These are phyloP conservation scores for Dolichoris vasculosae DNA, from an alignment of 1,140 invertebrate species.

Conservation along the genomic window DNA sequence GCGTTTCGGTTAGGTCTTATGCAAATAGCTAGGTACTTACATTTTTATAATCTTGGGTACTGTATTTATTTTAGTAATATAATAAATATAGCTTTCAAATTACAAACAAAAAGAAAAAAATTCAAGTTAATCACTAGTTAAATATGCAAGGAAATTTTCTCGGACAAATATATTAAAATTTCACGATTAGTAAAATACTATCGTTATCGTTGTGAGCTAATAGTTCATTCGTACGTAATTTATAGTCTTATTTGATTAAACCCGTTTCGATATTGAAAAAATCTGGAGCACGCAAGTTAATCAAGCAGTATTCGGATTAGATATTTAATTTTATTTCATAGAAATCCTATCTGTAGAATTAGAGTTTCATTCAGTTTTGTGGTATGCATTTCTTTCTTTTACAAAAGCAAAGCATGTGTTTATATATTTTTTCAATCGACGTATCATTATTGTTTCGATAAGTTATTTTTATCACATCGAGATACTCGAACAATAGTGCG, in stretches of 20 bases:
- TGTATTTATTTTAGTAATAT: slow-evolving; percentile 35
- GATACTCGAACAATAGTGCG: neutral
- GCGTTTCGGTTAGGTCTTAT: slow-evolving; percentile 22
- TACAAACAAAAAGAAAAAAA: neutral
- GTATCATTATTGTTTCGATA: neutral
- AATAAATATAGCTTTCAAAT: slow-evolving; percentile 46
- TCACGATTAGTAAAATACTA: slow-evolving; percentile 40
- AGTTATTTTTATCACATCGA: neutral
- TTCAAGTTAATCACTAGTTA: slow-evolving; percentile 15
- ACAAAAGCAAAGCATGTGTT: neutral
- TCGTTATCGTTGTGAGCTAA: slow-evolving; percentile 38
- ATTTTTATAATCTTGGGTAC: slow-evolving; percentile 1
- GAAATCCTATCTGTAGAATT: neutral
- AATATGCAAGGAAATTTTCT: slow-evolving; percentile 22
- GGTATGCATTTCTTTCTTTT: neutral
- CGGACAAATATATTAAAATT: slow-evolving; percentile 43
- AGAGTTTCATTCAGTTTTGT: slow-evolving; percentile 17
- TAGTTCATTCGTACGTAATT: slow-evolving; percentile 48
- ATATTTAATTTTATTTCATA: slow-evolving; percentile 19
- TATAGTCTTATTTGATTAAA: slow-evolving; percentile 47
- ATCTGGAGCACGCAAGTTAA: slow-evolving; percentile 40
- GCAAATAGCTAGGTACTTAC: slow-evolving; percentile 25
- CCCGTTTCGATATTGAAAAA: slow-evolving; percentile 14
- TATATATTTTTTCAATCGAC: neutral
- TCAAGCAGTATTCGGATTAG: slow-evolving; percentile 40